Conservation (phyloP, 2,888 invertebrate species). For the Luperina testacea region DNA sequence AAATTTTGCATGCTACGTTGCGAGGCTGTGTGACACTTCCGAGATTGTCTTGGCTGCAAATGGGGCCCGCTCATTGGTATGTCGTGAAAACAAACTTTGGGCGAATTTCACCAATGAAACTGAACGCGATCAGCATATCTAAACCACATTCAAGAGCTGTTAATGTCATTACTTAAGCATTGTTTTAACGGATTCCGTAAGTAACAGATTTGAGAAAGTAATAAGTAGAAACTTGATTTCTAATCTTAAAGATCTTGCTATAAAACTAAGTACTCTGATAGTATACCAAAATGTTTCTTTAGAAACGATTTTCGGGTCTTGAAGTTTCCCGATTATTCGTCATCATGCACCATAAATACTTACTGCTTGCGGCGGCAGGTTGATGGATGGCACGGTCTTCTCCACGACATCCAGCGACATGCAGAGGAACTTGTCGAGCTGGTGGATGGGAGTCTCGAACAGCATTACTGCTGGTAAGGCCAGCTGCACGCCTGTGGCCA, state of each 20-base stretch:
- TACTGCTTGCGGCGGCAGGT: slow-evolving; percentile 96
- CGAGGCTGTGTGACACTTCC: slow-evolving; percentile 70
- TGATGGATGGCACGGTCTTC: slow-evolving; percentile 94
- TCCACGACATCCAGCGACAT: slow-evolving; percentile 96
- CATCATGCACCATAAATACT: slow-evolving; percentile 68
- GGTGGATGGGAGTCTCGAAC: slow-evolving; percentile 93
- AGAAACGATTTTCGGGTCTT: neutral
- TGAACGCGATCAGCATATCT: too few relatives aligned
- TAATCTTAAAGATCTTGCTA: neutral
- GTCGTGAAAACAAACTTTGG: too few relatives aligned
- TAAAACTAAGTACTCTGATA: neutral
- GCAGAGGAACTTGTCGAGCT: slow-evolving; percentile 94
- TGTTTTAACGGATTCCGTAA: neutral
- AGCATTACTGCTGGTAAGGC: slow-evolving; percentile 93
- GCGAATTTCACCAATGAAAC: too few relatives aligned
- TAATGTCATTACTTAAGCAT: too few relatives aligned
- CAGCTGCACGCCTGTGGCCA: slow-evolving; percentile 93
- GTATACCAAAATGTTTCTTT: neutral
- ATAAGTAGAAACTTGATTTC: neutral
- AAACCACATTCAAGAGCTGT: too few relatives aligned
- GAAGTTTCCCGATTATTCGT: neutral
- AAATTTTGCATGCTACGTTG: slow-evolving; percentile 63
- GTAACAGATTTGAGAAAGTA: neutral
- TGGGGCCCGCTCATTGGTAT: slow-evolving; percentile 18
- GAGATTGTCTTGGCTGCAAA: slow-evolving; percentile 55